Conservation (phyloP, 2,888 invertebrate species). For the Ennomos quercinarius region DNA sequence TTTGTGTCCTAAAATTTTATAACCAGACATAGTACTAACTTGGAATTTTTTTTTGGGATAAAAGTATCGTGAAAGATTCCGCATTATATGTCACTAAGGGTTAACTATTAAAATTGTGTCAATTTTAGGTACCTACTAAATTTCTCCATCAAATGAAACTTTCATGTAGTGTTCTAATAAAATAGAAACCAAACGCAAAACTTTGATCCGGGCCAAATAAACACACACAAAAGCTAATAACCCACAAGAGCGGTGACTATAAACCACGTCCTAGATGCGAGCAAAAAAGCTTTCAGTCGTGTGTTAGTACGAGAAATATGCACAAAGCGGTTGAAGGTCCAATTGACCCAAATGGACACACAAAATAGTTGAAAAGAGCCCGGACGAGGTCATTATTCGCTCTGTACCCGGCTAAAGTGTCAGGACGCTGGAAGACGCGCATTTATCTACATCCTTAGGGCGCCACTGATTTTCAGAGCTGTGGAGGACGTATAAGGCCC, state of each 20-base stretch:
- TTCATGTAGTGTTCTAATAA: slow-evolving; percentile 10
- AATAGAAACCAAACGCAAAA: slow-evolving; percentile 21
- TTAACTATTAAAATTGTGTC: not conserved
- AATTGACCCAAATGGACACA: slow-evolving; percentile 83
- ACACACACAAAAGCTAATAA: slow-evolving; percentile 35
- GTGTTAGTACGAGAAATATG: slow-evolving; percentile 68
- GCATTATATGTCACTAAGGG: not conserved
- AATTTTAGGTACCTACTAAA: not conserved
- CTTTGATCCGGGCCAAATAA: slow-evolving; percentile 26
- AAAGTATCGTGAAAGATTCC: slow-evolving; percentile 1
- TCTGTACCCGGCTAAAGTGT: slow-evolving; percentile 76
- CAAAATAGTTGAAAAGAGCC: slow-evolving; percentile 78
- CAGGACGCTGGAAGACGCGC: slow-evolving; percentile 71
- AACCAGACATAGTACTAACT: slow-evolving; percentile 2
- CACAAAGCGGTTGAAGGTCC: slow-evolving; percentile 75
- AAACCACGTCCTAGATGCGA: slow-evolving; percentile 47
- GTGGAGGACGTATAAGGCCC: slow-evolving; percentile 69
- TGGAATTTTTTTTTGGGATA: slow-evolving; percentile 8
- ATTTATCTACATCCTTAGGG: slow-evolving; percentile 82
- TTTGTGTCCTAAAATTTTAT: slow-evolving; percentile 21
- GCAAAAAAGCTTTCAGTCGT: slow-evolving; percentile 77
- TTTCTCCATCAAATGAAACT: slow-evolving; percentile 3
- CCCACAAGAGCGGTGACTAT: slow-evolving; percentile 29
- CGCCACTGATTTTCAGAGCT: slow-evolving; percentile 70
- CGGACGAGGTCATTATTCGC: slow-evolving; percentile 79